Percentiles rank a stretch among this genome's conserved stretches.
phyloP scores from a whole-genome alignment of 2,113 vertebrate species.

The Ageneiosus marmoratus region DNA sequence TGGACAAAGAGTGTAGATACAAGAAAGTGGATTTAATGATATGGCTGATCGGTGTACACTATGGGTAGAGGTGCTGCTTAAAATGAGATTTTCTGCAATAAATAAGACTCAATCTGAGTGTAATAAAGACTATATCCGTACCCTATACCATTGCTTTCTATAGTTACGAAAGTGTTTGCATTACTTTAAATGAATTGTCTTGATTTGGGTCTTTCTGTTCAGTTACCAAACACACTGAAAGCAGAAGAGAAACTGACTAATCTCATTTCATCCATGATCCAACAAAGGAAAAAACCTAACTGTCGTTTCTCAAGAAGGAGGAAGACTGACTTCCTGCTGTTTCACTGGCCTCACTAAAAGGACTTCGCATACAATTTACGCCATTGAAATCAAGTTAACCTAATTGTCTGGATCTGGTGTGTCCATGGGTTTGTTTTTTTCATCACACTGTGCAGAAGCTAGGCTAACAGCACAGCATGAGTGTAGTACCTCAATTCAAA shows the following conservation, averaged over 20 bases:
- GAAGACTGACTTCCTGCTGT: slow-evolving; percentile 48
- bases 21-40: too few species aligned
- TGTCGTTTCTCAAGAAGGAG: slow-evolving; percentile 48
- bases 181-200: neutral
- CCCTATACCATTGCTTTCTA: neutral
- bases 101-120: neutral
- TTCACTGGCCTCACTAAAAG: slow-evolving; percentile 44
- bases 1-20: too few species aligned
- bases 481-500: neutral
- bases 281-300: slow-evolving; percentile 17
- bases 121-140: neutral
- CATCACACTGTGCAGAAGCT: neutral
- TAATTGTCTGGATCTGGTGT: slow-evolving; percentile 56
- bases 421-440: neutral
- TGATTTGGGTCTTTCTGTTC: neutral
- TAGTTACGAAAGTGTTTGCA: neutral
- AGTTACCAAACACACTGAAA: neutral
- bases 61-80: neutral
- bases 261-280: slow-evolving; percentile 21
- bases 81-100: neutral
- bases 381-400: slow-evolving; percentile 69
- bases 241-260: slow-evolving; percentile 27
- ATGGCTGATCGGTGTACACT: too few species aligned
- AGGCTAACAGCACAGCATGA: slow-evolving; percentile 28
- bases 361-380: slow-evolving; percentile 60